Evolutionary conservation across 2,797 vertebrate genomes (phyloP).

Genomic region (Potorous gilbertii): DNA sequence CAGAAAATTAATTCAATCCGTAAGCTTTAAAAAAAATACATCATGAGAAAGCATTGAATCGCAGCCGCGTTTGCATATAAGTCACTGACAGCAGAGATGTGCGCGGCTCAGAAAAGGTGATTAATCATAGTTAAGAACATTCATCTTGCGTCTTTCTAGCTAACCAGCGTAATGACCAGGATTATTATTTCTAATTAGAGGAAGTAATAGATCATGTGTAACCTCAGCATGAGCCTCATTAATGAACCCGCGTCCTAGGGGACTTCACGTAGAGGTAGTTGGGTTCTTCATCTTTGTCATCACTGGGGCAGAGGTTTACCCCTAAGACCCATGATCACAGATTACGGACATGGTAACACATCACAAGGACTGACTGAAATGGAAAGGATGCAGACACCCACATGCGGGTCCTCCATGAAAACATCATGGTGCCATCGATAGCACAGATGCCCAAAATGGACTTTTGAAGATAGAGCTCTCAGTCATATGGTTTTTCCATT

Average conservation of each 20-base stretch:
- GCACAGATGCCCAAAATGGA: not conserved
- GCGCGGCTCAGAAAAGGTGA: constrained; percentile 87
- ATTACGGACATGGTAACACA: constrained; percentile 82
- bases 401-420: not conserved
- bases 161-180: constrained; percentile 99
- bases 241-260: constrained; percentile 95
- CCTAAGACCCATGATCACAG: constrained; percentile 84
- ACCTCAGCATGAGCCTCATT: constrained; percentile 96
- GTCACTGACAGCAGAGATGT: constrained; percentile 86
- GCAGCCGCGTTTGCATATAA: constrained; percentile 80
- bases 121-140: constrained; percentile 96
- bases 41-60: constrained; percentile 76
- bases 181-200: constrained; percentile 99
- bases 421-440: not conserved
- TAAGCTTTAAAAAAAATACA: constrained; percentile 67
- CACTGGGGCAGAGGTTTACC: constrained; percentile 85
- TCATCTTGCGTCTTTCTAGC: constrained; percentile 95
- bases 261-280: constrained; percentile 89
- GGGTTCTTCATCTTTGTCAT: constrained; percentile 97
- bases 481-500: constrained; percentile 18
- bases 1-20: constrained; percentile 56
- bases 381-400: not conserved
- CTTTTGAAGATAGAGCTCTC: not conserved
- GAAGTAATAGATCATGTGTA: constrained; percentile 99
- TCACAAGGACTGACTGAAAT: constrained; percentile 82